phyloP scores from a whole-genome alignment of 1,140 invertebrate species.

The Paramacrobiotus metropolitanus region DNA sequence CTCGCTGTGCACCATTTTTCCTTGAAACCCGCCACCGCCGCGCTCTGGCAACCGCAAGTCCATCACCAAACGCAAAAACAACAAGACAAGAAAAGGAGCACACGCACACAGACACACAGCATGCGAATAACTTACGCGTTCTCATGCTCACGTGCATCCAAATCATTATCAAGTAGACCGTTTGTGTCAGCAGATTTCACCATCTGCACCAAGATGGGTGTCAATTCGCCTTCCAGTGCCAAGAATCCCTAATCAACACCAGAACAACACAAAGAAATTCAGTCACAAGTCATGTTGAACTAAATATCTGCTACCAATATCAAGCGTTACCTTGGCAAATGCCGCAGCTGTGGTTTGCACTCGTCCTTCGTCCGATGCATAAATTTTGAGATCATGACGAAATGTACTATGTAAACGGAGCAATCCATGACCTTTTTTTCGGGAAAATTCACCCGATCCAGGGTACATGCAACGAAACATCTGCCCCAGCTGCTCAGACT shows the following conservation, averaged over 20 bases:
- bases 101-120: neutral
- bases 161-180: conserved; percentile 29
- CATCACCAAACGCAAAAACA: neutral
- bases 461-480: conserved; percentile 30
- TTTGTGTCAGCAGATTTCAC: conserved; percentile 32
- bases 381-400: conserved; percentile 32
- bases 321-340: conserved; percentile 26
- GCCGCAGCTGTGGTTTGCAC: conserved; percentile 34
- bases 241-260: conserved; percentile 29
- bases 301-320: neutral
- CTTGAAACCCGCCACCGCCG: too few species aligned
- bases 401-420: conserved; percentile 30
- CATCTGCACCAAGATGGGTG: conserved; percentile 32
- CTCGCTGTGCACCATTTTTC: too few species aligned
- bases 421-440: conserved; percentile 24
- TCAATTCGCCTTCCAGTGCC: conserved; percentile 31
- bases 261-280: neutral
- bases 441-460: conserved; percentile 18
- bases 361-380: conserved; percentile 31
- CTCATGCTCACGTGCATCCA: conserved; percentile 26
- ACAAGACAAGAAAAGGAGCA: neutral
- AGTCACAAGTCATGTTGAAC: neutral
- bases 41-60: neutral
- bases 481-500: conserved; percentile 28
- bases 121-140: conserved; percentile 15